Evolutionary conservation across 2,113 vertebrate genomes (phyloP).

Genomic region (Australoheros scitulus): DNA sequence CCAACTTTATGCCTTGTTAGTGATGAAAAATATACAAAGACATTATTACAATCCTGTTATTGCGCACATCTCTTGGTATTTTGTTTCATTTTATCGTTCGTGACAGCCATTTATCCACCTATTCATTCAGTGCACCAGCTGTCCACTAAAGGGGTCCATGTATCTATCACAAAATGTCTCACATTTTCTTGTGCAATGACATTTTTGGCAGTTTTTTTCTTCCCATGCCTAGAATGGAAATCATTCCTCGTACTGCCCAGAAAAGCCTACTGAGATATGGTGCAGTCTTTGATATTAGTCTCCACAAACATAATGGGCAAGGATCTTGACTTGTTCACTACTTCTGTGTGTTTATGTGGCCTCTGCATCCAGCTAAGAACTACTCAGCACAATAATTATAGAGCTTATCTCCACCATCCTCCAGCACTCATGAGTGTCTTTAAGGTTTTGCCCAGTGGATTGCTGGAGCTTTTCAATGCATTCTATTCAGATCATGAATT

Average conservation of each 20-base stretch:
- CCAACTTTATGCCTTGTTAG: background rate
- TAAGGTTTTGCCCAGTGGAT: constrained; percentile 36
- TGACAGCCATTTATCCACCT: background rate
- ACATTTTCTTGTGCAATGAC: background rate
- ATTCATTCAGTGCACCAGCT: background rate
- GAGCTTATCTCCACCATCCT: constrained; percentile 34
- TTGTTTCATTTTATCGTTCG: constrained; percentile 4
- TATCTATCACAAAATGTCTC: background rate
- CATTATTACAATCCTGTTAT: background rate
- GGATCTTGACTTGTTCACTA: constrained; percentile 14
- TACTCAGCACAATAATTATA: constrained; percentile 39
- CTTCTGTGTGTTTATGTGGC: constrained; percentile 27
- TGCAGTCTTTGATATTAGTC: background rate
- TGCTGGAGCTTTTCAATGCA: constrained; percentile 20
- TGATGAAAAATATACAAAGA: background rate
- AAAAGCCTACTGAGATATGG: background rate
- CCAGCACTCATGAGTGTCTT: constrained; percentile 28
- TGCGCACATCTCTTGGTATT: background rate
- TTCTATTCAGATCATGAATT: constrained; percentile 56
- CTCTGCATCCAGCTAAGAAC: constrained; percentile 2
- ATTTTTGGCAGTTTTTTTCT: background rate
- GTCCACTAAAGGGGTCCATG: background rate
- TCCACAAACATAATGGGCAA: background rate
- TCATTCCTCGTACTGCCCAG: background rate
- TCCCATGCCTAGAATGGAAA: background rate